Base-by-base conservation (phyloP, 2,888 invertebrate species). In the Cryptus armator region DNA sequence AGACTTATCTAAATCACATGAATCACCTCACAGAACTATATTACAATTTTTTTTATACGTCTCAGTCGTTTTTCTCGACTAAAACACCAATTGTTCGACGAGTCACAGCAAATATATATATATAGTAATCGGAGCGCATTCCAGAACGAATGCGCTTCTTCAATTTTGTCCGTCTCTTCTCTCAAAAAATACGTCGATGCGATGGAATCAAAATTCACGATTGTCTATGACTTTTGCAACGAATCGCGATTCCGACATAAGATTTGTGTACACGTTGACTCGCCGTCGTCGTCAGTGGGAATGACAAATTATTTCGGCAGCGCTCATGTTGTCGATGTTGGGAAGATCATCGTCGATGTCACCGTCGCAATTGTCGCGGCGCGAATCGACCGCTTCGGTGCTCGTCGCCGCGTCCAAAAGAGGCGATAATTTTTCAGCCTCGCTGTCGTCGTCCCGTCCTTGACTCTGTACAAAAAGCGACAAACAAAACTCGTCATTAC, bases 351-450 rank as follows among this genome's bases (percentile, higher is more conserved):
- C 94, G 62, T 94, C 93, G 37, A 91, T 90, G 77, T 93, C 92
- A 19, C 91, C 90, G 75, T 93, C 93, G 77, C 92, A 91, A 62
- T 92, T 91, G 75, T 79, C 81, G 81, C 90, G 90, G 80, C 89
- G 91, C 82, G 88, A 90, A 76, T 93, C 92, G 3, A 91, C 84
- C 76, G 90, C 90, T 80, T 94, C 93, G 12, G 92, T 92, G 77
- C 92, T 93, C 4, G 92, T 92, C 2, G 92, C 91, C 48, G 93
- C 91, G 74, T 95, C 95, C 29, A 98, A 94, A 46, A 98, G 94
- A 19, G 98, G 98, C 19, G 97, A 97, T 77, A 97, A 94, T 89
- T 97, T 96, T 94, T 98, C 98, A 70, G 96, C 96, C 93, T 98
- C 97, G 91, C 97, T 97, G 91, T 97, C 97, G 88, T 97, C 97